These are phyloP conservation scores for Chromis chromis DNA, from an alignment of 2,797 vertebrate species.

Conservation along the genomic window DNA sequence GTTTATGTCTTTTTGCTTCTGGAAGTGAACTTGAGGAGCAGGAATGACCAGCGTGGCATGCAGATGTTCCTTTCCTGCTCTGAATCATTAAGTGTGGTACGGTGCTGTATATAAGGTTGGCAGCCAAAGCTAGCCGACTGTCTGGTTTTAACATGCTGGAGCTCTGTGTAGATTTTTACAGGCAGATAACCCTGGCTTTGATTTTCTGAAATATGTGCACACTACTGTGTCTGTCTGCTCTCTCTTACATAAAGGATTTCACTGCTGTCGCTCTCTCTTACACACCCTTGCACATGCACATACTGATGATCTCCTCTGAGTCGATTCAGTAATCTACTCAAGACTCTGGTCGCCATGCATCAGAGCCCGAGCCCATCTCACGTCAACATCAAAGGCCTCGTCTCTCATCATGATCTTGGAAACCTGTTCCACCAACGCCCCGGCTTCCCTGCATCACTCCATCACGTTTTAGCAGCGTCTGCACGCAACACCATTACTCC, in stretches of 20 bases:
- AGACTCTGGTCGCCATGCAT: conserved; percentile 54
- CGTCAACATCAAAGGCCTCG: conserved; percentile 66
- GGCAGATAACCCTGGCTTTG: conserved; percentile 53
- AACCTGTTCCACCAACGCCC: conserved; percentile 50
- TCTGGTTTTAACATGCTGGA: conserved; percentile 50
- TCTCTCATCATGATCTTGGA: conserved; percentile 45
- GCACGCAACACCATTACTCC: conserved; percentile 72
- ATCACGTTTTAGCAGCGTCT: conserved; percentile 22
- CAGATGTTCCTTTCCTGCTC: conserved; percentile 56
- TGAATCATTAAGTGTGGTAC: conserved; percentile 59
- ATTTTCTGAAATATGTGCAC: conserved; percentile 53
- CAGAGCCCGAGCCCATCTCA: conserved; percentile 49
- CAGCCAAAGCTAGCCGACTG: conserved; percentile 36
- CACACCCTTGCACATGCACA: conserved; percentile 30
- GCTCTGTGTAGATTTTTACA: conserved; percentile 28
- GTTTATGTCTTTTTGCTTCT: conserved; percentile 68
- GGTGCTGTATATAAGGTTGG: conserved; percentile 39
- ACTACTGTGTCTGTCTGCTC: conserved; percentile 38
- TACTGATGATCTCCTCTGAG: conserved; percentile 31
- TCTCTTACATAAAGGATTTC: conserved; percentile 39
- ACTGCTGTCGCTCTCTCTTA: conserved; percentile 30
- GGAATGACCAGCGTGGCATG: conserved; percentile 55
- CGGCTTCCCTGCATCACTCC: conserved; percentile 37
- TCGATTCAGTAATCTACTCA: conserved; percentile 54
- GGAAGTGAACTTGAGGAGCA: conserved; percentile 49